Evolutionary conservation across 1,140 invertebrate species (phyloP).

Genomic region (Drosophila erecta): DNA sequence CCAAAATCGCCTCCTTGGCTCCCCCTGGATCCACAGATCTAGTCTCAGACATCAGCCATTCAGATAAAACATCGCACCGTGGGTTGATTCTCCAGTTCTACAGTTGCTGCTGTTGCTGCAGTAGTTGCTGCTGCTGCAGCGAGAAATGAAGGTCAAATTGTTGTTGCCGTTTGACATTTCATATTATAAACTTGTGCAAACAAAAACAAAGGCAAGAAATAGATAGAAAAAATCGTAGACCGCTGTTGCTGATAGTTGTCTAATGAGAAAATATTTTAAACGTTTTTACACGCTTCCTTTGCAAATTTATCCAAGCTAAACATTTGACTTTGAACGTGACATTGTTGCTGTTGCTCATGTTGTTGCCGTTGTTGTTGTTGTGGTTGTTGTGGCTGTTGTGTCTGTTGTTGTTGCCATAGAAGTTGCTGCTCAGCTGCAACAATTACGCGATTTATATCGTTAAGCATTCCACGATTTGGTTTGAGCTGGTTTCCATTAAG

Average conservation of each 20-base stretch:
- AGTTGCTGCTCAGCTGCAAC: conserved; percentile 63
- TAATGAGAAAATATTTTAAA: conserved; percentile 83
- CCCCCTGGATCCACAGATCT: conserved; percentile 58
- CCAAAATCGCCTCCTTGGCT: conserved; percentile 14
- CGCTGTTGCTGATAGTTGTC: conserved; percentile 62
- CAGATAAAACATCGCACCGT: conserved; percentile 65
- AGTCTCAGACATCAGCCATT: conserved; percentile 63
- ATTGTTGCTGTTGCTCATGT: conserved; percentile 60
- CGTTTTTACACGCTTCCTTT: conserved; percentile 81
- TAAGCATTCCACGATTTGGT: conserved; percentile 42
- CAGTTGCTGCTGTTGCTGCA: conserved; percentile 41
- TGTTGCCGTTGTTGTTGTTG: conserved; percentile 19
- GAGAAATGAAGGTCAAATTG: conserved; percentile 76
- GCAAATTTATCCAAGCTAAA: conserved; percentile 71
- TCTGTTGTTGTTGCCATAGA: conserved; percentile 24
- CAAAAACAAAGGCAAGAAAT: conserved; percentile 31
- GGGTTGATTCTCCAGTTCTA: conserved; percentile 56
- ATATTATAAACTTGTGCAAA: conserved; percentile 74
- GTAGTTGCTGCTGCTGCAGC: conserved; percentile 53
- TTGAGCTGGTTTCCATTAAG: conserved; percentile 37
- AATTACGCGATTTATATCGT: conserved; percentile 75
- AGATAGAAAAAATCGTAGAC: conserved; percentile 39
- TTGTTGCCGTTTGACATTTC: conserved; percentile 75
- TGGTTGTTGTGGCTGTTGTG: conserved; percentile 18
- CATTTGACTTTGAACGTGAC: conserved; percentile 83